phyloP scores from a whole-genome alignment of 2,113 vertebrate species.

The Antennarius striatus region DNA sequence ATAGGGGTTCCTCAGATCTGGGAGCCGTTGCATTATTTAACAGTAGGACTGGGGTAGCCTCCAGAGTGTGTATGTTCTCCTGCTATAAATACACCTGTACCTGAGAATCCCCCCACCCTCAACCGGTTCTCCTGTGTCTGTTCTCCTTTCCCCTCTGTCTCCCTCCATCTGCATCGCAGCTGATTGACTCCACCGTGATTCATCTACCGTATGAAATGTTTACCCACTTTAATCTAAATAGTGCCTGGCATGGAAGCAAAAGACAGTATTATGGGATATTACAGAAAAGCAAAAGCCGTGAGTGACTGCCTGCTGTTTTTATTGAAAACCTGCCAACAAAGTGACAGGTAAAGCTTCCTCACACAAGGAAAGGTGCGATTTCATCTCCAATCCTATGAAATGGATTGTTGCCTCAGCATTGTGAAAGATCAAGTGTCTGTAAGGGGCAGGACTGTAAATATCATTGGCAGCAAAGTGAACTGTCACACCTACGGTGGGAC shows the following conservation, averaged over 20 bases:
- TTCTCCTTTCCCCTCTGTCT: constrained; percentile 21
- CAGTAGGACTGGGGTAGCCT: constrained; percentile 67
- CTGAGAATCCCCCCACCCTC: constrained; percentile 62
- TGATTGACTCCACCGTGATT: constrained; percentile 16
- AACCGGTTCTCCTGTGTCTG: constrained; percentile 16
- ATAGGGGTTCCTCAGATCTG: constrained; percentile 67
- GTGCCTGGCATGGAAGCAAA: constrained; percentile 32
- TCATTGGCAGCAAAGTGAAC: too few relatives aligned
- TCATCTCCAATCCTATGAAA: constrained; percentile 15
- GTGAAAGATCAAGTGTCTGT: background rate
- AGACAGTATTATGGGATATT: constrained; percentile 6
- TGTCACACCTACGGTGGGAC: background rate
- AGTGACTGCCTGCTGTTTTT: constrained; percentile 29
- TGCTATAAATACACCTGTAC: constrained; percentile 73
- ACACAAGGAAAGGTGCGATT: constrained; percentile 2
- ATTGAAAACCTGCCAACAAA: constrained; percentile 26
- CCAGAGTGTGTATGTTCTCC: constrained; percentile 46
- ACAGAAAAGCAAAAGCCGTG: background rate
- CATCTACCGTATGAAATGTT: constrained; percentile 29
- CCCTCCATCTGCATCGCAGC: constrained; percentile 24
- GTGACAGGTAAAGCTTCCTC: constrained; percentile 15
- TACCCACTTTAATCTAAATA: too few relatives aligned
- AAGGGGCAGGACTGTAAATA: constrained; percentile 1
- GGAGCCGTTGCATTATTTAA: constrained; percentile 74
- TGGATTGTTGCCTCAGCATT: too few relatives aligned